A percentile compares a stretch with the other conserved stretches of the same genome.
These are phyloP conservation scores for Tetraneura akinire DNA, from an alignment of 1,140 invertebrate genomes.

Conservation along the genomic window DNA sequence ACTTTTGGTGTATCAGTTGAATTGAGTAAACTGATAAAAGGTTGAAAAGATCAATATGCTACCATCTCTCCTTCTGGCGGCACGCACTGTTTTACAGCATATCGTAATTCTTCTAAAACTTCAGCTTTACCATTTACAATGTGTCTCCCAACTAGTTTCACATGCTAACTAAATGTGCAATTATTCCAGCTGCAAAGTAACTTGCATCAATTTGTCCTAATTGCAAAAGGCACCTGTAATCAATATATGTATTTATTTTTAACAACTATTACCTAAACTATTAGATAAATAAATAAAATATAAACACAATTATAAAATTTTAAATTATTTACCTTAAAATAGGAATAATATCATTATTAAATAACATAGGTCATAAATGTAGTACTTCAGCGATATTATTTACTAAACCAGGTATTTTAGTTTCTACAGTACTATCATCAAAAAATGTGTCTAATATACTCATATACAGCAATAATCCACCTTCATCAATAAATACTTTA, in stretches of 20 bases:
- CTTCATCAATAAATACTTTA: constrained; percentile 71
- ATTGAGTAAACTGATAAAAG: constrained; percentile 72
- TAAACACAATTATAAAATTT: background rate
- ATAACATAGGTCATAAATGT: constrained; percentile 49
- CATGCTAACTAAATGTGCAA: constrained; percentile 72
- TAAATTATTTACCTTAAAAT: constrained; percentile 34
- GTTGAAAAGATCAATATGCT: constrained; percentile 80
- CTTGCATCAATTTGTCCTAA: constrained; percentile 77
- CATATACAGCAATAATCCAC: constrained; percentile 72
- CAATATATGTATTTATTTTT: background rate
- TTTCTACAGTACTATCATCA: constrained; percentile 71
- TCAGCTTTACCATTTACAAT: constrained; percentile 59
- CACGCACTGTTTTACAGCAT: constrained; percentile 70
- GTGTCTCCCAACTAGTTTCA: constrained; percentile 60
- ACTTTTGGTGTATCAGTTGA: constrained; percentile 68
- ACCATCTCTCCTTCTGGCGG: constrained; percentile 80
- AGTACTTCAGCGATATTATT: constrained; percentile 82
- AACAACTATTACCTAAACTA: background rate
- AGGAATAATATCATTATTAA: constrained; percentile 44
- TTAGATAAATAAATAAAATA: background rate
- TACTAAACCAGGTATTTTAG: constrained; percentile 78
- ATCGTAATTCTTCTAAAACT: constrained; percentile 65
- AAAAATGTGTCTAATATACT: constrained; percentile 69
- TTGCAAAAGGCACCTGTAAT: constrained; percentile 62
- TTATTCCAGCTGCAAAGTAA: constrained; percentile 82